phyloP scores from a whole-genome alignment of 2,113 vertebrate species.

The Uria lomvia region DNA sequence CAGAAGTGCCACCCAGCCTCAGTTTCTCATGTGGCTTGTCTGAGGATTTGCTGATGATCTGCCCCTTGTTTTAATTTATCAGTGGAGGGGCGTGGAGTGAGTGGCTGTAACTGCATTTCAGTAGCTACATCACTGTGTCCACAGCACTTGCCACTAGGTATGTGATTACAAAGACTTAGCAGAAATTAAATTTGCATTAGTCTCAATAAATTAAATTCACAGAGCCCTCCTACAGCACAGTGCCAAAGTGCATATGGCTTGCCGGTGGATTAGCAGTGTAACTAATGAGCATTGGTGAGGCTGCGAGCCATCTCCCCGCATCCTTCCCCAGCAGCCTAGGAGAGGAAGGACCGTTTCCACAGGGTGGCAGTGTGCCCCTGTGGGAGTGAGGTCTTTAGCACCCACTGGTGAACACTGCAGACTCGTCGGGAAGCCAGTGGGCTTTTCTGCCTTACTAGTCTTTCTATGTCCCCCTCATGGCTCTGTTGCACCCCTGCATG shows the following conservation, averaged over 20 bases:
- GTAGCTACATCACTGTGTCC: not conserved
- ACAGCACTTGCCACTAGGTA: not conserved
- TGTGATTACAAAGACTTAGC: not conserved
- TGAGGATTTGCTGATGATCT: not conserved
- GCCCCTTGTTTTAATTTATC: not conserved
- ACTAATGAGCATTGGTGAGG: not conserved
- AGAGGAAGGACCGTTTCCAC: not conserved
- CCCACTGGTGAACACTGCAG: not conserved
- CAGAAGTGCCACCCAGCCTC: not conserved
- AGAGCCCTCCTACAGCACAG: not conserved
- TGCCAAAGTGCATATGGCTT: not conserved
- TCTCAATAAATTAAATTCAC: not conserved
- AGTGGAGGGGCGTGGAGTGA: not conserved
- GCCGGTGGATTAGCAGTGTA: not conserved
- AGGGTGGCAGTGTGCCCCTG: conserved; percentile 45
- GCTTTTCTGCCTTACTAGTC: not conserved
- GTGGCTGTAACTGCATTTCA: not conserved
- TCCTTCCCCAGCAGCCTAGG: not conserved
- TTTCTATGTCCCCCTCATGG: rapidly evolving
- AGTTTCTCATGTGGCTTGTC: not conserved
- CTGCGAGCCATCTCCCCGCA: rapidly evolving
- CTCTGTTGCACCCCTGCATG: not conserved
- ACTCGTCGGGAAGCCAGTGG: rapidly evolving
- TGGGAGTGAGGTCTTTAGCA: not conserved
- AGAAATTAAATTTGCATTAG: conserved; percentile 5